Conservation (phyloP, 2,797 vertebrate species). For the Bradypodion pumilum region DNA sequence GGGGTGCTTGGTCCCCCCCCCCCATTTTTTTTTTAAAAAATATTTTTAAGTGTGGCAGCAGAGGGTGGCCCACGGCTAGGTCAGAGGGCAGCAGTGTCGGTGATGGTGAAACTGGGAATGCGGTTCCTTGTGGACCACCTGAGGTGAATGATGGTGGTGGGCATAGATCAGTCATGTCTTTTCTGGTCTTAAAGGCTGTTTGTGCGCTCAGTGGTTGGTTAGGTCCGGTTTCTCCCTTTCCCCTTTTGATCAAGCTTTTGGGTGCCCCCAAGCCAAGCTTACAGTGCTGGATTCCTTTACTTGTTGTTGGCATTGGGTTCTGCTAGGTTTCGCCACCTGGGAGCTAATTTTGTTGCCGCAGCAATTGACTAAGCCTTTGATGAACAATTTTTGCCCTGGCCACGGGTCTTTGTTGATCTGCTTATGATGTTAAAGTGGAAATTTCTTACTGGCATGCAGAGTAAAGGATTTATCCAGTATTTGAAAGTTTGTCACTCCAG, state of each 20-base stretch:
- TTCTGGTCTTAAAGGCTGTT: background rate
- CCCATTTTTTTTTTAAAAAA: too few species aligned
- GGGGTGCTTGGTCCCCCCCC: too few species aligned
- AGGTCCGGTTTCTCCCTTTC: background rate
- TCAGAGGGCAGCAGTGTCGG: too few species aligned
- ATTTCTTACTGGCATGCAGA: too few species aligned
- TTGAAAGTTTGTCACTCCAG: background rate
- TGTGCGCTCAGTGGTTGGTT: background rate
- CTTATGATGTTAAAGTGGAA: background rate
- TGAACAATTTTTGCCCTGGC: background rate
- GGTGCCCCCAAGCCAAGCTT: background rate
- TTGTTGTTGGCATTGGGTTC: background rate
- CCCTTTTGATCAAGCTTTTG: background rate
- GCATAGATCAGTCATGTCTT: background rate
- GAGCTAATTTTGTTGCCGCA: constrained; percentile 28
- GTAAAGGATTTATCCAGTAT: background rate
- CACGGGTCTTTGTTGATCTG: background rate
- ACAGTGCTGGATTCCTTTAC: background rate
- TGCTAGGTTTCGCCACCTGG: background rate
- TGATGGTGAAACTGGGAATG: too few species aligned
- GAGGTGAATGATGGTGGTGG: too few species aligned
- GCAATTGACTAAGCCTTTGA: constrained; percentile 33
- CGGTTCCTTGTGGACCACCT: too few species aligned
- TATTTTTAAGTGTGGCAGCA: too few species aligned
- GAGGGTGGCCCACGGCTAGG: too few species aligned